Evolutionary conservation across 2,888 invertebrate species (phyloP), one percentile per base, ranked within the genome.

Genomic region (Podotricha telesiphe): DNA sequence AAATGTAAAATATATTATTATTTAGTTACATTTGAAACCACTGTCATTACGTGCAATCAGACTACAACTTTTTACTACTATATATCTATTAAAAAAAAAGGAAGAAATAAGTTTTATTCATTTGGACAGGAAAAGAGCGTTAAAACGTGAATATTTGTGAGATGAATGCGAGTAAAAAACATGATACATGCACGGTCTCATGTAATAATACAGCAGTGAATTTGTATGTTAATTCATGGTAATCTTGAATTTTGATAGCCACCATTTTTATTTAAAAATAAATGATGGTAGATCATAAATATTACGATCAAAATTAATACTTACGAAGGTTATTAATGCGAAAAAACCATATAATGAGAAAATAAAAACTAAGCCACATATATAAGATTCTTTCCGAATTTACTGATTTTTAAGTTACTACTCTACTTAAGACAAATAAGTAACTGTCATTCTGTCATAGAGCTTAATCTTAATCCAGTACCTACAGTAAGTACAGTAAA

Each of bases 151-250:
- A 58, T 58, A 58, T 20, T 58, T 58, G 40, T 37, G 19, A 42
- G 20, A 58, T 58, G 40, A 58, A 58, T 58, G 58, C 40, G 40
- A 11, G 20, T 58, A 58, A 42, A 53, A 58, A 58, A 40, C 40
- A 20, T 58, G 56, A 58, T 15, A 58, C 56, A 37, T 40, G 17
- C 40, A 20, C 40, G 40, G 56, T 15, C 19, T 0, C 37, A 58
- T 40, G 40, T 40, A 40, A 56, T 37, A 56, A 40, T 7, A 58
- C 40, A 20, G 40, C 56, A 58, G 40, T 4, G n/a, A 58, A 8
- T 40, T 58, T 40, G 40, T 40, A 40, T 58, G 58, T 37, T 40
- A 58, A 58, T 42, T 58, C 15, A 40, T 56, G 40, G 37, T 40
- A 13, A 58, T 58, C 37, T 58, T 40, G 20, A 37, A 42, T 58